Evolutionary conservation across 2,888 invertebrate genomes (phyloP), one percentile per base, ranked within the genome.

Genomic region (Limnephilus lunatus): DNA sequence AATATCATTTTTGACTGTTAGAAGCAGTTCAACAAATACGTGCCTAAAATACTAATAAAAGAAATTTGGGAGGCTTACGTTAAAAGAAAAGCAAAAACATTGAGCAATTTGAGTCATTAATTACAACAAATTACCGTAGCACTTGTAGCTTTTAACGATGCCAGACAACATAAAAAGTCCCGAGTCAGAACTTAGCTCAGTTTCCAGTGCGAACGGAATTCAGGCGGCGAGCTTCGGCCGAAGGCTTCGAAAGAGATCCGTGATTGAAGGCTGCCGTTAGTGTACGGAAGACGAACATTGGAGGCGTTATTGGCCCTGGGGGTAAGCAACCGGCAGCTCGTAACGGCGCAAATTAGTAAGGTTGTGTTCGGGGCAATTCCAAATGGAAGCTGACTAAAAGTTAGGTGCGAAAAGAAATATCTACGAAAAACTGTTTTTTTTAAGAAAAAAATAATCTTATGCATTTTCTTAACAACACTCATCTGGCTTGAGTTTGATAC

Each of bases 181-280:
- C 86, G 86, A 86, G 86, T n/a, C 86, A 44, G 86, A 86, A 86
- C 86, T 86, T 32, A n/a, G 68, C n/a, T 30, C 86, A 48, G n/a
- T 48, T 44, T 30, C n/a, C 48, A 44, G 86, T 44, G 25, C 48
- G 25, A 68, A 4, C 68, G 39, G 30, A 86, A 48, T 86, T 86
- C 88, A 80, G 88, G 80, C 88, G 88, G 88, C 31, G 86, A 48
- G 85, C 85, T 12, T 19, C 35, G 25, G 35, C 85, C 85, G 85
- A n/a, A 35, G 39, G 86, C 44, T 44, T 30, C 31, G 81, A 86
- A 81, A 31, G 81, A 82, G 81, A 87, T 83, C 92, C 86, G 90
- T 92, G 92, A 92, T 92, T 92, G 92, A 92, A 90, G 90, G 92
- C 80, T 85, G 90, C 90, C 92, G 92, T 92, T 92, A 92, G 35